Conservation (phyloP, 2,797 vertebrate species). For the Poliocrania exsul region DNA sequence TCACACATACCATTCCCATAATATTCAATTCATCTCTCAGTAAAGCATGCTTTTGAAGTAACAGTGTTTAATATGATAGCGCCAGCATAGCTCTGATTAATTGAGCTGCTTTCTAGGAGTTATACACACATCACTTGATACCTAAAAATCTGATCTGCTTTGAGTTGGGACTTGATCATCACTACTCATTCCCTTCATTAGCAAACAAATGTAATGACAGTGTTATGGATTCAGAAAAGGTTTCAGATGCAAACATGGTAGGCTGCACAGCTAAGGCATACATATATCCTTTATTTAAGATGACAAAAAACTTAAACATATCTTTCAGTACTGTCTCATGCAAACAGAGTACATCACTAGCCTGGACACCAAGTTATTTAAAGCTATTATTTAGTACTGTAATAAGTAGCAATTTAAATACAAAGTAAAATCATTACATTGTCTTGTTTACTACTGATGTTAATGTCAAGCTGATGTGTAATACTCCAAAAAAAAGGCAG, state of each 20-base stretch:
- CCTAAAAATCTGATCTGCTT: slow-evolving; percentile 14
- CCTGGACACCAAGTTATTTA: slow-evolving; percentile 81
- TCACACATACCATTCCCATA: background rate
- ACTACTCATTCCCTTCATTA: background rate
- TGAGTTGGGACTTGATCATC: slow-evolving; percentile 24
- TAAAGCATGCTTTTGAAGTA: slow-evolving; percentile 26
- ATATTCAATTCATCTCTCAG: background rate
- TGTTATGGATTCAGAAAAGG: slow-evolving; percentile 48
- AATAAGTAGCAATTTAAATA: slow-evolving; percentile 83
- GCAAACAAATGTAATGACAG: slow-evolving; percentile 58
- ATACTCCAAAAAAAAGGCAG: slow-evolving; percentile 78
- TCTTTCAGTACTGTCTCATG: slow-evolving; percentile 74
- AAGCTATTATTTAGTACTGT: slow-evolving; percentile 82
- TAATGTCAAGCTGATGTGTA: slow-evolving; percentile 81
- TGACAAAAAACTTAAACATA: slow-evolving; percentile 80
- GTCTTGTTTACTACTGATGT: slow-evolving; percentile 82
- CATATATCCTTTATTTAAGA: slow-evolving; percentile 76
- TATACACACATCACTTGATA: background rate
- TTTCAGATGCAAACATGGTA: slow-evolving; percentile 64
- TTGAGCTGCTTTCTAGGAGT: background rate
- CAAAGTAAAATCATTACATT: slow-evolving; percentile 80
- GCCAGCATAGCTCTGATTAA: slow-evolving; percentile 17
- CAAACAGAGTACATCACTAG: slow-evolving; percentile 74
- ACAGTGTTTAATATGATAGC: background rate
- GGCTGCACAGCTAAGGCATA: slow-evolving; percentile 42